Percentiles rank a stretch among this genome's conserved stretches.
phyloP scores from a whole-genome alignment of 64 coral and sea anemone species.

The Pachyseris speciosa region DNA sequence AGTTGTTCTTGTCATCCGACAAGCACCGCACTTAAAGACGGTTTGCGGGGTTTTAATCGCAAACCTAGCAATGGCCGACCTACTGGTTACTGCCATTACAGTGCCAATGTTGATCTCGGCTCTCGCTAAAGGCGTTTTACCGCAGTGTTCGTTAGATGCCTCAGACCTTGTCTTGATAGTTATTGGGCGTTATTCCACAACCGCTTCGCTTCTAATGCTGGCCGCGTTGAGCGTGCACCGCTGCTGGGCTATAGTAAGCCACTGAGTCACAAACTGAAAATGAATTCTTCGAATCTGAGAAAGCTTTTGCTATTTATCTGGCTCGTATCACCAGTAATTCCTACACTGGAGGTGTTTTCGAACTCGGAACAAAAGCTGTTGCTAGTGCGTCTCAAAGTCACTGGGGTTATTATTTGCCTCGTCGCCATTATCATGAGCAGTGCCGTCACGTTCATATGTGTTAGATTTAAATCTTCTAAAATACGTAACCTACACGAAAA shows the following conservation, averaged over 20 bases:
- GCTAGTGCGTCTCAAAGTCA: neutral
- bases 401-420: neutral
- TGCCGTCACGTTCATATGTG: neutral
- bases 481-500: neutral
- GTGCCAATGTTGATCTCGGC: neutral
- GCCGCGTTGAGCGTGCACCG: neutral
- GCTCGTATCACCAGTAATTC: neutral
- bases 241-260: constrained; percentile 19
- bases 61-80: neutral
- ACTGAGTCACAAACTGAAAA: neutral
- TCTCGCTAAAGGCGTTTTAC: neutral
- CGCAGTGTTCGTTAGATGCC: neutral
- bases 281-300: constrained; percentile 4
- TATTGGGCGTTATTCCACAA: neutral
- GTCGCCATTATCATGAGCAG: neutral
- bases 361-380: too few relatives aligned
- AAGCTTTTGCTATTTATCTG: neutral
- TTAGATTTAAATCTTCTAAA: neutral
- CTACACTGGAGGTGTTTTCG: neutral
- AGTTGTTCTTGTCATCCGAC: neutral
- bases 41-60: constrained; percentile 4
- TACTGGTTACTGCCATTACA: neutral
- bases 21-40: neutral
- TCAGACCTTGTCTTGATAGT: neutral
- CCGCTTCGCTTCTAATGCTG: neutral